Evolutionary conservation across 2,113 vertebrate species (phyloP).

Genomic region (Corynorhinus townsendii): DNA sequence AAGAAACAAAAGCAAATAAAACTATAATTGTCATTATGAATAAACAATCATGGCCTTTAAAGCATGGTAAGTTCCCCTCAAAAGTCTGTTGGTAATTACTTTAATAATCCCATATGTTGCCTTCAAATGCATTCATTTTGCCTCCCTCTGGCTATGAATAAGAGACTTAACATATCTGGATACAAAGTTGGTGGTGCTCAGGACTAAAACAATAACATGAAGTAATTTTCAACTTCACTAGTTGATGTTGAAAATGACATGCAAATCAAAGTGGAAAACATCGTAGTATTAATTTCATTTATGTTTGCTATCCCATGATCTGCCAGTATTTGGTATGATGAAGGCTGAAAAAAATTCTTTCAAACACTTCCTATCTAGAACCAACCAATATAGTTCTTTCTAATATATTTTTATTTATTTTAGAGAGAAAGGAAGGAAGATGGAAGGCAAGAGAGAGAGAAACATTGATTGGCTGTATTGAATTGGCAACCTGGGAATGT

Average conservation of each 20-base stretch:
- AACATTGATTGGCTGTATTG: background rate
- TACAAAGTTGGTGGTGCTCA: background rate
- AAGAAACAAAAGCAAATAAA: slow-evolving; percentile 19
- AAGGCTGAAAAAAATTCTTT: slow-evolving; percentile 13
- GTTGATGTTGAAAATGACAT: background rate
- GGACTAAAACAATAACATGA: background rate
- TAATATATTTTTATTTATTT: background rate
- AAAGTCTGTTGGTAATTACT: background rate
- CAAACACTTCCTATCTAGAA: background rate
- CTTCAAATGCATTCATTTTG: background rate
- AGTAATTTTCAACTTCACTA: background rate
- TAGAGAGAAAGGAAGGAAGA: background rate
- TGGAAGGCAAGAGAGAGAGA: background rate
- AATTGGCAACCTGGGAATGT: background rate
- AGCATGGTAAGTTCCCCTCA: background rate
- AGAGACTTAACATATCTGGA: background rate
- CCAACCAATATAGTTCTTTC: background rate
- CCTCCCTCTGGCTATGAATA: background rate
- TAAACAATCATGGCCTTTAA: slow-evolving; percentile 5
- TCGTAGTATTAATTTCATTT: background rate
- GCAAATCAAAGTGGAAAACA: background rate
- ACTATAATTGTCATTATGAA: background rate
- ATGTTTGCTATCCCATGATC: background rate
- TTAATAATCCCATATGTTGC: background rate
- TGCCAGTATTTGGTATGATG: background rate